Evolutionary conservation across 2,113 vertebrate species (phyloP).

Genomic region (Elanoides forficatus): DNA sequence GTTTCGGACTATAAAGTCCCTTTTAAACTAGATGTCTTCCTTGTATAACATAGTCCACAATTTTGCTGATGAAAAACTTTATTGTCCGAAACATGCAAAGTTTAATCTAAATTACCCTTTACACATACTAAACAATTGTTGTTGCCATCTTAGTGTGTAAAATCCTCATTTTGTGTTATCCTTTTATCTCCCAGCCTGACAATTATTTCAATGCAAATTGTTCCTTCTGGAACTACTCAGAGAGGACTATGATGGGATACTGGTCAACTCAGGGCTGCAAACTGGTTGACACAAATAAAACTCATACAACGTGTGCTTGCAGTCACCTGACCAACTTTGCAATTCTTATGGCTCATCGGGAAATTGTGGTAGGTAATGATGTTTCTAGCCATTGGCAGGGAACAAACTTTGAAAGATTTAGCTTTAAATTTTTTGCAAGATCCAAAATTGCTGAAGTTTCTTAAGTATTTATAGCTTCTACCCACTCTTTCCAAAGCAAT

Average conservation of each 20-base stretch:
- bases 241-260: constrained; percentile 99
- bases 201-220: constrained; percentile 99
- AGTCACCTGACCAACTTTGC: constrained; percentile 98
- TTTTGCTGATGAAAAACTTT: constrained; percentile 74
- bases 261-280: constrained; percentile 99
- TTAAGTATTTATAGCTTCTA: not conserved
- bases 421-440: not conserved
- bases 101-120: constrained; percentile 75
- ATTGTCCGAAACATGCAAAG: constrained; percentile 71
- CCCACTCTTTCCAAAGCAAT: not conserved
- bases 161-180: constrained; percentile 69
- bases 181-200: constrained; percentile 85
- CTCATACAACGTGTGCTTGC: constrained; percentile 94
- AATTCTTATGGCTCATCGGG: constrained; percentile 94
- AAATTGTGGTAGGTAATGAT: constrained; percentile 83
- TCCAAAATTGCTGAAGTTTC: not conserved
- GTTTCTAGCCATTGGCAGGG: constrained; percentile 21
- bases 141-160: constrained; percentile 49
- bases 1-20: constrained; percentile 64
- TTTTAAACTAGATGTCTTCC: constrained; percentile 63
- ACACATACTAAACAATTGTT: constrained; percentile 64
- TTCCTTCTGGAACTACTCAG: constrained; percentile 99
- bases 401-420: constrained; percentile 37
- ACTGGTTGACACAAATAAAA: constrained; percentile 93
- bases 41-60: constrained; percentile 49